Conservation (phyloP, 2,888 invertebrate species). For the Petrolisthes cinctipes region DNA sequence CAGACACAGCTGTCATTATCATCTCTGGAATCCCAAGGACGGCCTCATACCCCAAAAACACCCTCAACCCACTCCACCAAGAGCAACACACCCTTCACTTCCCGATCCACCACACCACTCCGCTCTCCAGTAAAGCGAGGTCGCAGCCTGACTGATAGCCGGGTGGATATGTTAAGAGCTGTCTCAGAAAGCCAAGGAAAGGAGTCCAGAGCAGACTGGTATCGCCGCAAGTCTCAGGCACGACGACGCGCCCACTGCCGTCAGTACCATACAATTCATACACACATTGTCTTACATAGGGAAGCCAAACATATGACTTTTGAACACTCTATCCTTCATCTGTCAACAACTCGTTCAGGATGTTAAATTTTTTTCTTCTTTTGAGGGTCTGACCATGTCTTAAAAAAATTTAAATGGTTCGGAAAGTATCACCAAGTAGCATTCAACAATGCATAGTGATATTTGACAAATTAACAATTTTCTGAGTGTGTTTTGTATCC, state of each 20-base stretch:
- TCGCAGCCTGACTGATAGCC: conserved; percentile 45
- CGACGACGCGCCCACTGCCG: conserved; percentile 39
- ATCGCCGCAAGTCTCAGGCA: conserved; percentile 43
- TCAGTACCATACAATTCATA: conserved; percentile 30
- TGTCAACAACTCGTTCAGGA: no score
- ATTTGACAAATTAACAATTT: not conserved
- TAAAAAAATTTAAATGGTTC: no score
- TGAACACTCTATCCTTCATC: no score
- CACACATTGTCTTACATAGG: no score
- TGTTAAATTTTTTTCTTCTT: no score
- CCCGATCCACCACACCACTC: conserved; percentile 31
- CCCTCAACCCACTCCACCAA: conserved; percentile 26
- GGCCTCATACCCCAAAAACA: conserved; percentile 20
- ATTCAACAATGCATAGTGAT: no score
- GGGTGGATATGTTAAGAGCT: conserved; percentile 23
- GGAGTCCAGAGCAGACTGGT: conserved; percentile 52
- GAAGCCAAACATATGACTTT: no score
- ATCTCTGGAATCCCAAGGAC: not conserved
- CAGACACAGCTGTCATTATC: conserved; percentile 12
- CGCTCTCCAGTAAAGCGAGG: conserved; percentile 39
- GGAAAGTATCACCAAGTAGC: no score
- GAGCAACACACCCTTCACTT: conserved; percentile 39
- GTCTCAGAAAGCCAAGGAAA: conserved; percentile 14
- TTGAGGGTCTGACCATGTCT: no score
- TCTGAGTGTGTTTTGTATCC: not conserved